Percentiles rank a stretch among this genome's conserved stretches.
These are phyloP conservation scores for Thymelicus acteon DNA, from an alignment of 2,888 invertebrate species.

Conservation along the genomic window DNA sequence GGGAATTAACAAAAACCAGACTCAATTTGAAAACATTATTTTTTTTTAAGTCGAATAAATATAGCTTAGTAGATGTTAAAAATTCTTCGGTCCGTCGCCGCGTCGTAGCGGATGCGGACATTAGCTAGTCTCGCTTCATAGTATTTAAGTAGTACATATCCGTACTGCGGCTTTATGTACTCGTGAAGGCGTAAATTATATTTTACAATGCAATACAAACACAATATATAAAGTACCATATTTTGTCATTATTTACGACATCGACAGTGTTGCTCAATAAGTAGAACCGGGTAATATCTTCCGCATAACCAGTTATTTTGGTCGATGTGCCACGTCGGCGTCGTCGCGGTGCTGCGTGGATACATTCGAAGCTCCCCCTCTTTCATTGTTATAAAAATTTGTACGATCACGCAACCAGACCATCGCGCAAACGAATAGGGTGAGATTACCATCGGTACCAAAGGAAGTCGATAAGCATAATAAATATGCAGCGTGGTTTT, in stretches of 20 bases:
- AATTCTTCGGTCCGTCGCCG: not conserved
- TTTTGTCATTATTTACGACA: constrained; percentile 26
- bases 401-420: constrained; percentile 10
- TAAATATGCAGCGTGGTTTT: not conserved
- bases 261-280: constrained; percentile 20
- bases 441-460: not conserved
- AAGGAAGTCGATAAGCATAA: constrained; percentile 11
- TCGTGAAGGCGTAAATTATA: too few species aligned
- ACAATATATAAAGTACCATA: constrained; percentile 18
- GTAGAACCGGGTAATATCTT: constrained; percentile 22
- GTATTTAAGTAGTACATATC: too few species aligned
- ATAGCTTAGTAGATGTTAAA: not conserved
- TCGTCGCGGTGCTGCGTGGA: constrained; percentile 10
- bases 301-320: constrained; percentile 35
- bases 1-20: too few species aligned
- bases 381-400: constrained; percentile 14
- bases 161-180: too few species aligned
- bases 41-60: not conserved
- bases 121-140: too few species aligned
- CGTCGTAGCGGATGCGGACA: too few species aligned
- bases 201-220: not conserved
- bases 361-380: constrained; percentile 12
- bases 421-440: not conserved
- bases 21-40: too few species aligned
- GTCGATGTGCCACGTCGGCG: constrained; percentile 26